phyloP scores from a whole-genome alignment of 2,113 vertebrate genomes.

The Spilogale gracilis region DNA sequence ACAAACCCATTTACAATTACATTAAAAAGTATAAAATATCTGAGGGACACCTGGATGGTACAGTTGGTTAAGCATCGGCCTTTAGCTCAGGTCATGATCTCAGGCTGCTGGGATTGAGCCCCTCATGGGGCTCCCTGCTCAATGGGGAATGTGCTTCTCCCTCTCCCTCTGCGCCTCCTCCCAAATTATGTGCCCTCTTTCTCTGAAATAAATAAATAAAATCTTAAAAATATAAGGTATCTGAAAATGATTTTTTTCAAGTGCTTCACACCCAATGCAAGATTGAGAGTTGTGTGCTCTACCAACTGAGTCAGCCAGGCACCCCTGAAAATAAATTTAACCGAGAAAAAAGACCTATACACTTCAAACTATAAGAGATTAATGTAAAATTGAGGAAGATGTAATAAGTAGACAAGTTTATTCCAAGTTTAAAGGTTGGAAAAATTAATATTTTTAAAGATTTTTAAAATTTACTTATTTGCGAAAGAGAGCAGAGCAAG shows the following conservation, averaged over 20 bases:
- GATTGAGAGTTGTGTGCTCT: not conserved
- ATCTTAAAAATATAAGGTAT: not conserved
- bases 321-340: not conserved
- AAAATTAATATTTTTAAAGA: not conserved
- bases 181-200: too few relatives aligned
- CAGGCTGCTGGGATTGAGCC: too few relatives aligned
- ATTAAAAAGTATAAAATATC: not conserved
- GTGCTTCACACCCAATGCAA: not conserved
- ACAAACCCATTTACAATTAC: not conserved
- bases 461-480: not conserved
- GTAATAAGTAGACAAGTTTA: not conserved
- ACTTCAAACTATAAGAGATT: not conserved
- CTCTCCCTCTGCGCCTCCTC: too few relatives aligned
- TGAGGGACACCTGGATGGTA: too few relatives aligned
- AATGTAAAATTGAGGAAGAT: not conserved
- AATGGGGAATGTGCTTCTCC: too few relatives aligned
- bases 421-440: not conserved
- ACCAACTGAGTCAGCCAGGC: not conserved
- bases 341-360: not conserved
- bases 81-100: too few relatives aligned
- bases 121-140: too few relatives aligned
- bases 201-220: too few relatives aligned
- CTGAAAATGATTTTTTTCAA: not conserved
- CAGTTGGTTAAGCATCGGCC: too few relatives aligned
- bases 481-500: not conserved